A percentile compares a stretch with the other conserved stretches of the same genome.
Evolutionary conservation across 2,113 vertebrate genomes (phyloP).

Genomic region (Colistium nudipinnis): DNA sequence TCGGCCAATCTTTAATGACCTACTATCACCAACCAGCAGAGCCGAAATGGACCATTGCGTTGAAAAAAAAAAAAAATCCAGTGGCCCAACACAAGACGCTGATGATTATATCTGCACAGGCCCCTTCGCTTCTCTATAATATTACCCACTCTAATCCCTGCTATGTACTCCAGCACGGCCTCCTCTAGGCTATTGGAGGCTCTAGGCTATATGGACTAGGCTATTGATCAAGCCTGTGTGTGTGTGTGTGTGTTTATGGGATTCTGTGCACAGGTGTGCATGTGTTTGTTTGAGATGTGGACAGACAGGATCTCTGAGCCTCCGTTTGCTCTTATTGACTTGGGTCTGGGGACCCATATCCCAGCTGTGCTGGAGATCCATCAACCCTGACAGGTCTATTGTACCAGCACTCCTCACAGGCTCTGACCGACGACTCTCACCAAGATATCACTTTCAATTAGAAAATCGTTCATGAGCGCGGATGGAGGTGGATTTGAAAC

Average conservation of each 20-base stretch:
- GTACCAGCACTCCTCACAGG: constrained; percentile 75
- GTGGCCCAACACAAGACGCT: constrained; percentile 42
- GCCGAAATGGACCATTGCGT: constrained; percentile 73
- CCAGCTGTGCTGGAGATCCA: constrained; percentile 80
- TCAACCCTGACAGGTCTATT: constrained; percentile 83
- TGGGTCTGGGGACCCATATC: constrained; percentile 71
- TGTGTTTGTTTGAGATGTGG: constrained; percentile 46
- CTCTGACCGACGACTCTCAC: constrained; percentile 70
- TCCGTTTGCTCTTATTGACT: constrained; percentile 75
- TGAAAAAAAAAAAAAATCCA: constrained; percentile 63
- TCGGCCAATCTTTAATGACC: constrained; percentile 80
- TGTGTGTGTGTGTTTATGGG: constrained; percentile 33
- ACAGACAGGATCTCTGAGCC: constrained; percentile 51
- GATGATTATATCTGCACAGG: constrained; percentile 52
- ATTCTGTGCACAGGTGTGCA: constrained; percentile 20
- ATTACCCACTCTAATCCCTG: constrained; percentile 67
- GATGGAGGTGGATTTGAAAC: constrained; percentile 55
- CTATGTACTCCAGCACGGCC: constrained; percentile 68
- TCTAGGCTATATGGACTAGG: no score
- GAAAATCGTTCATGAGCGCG: constrained; percentile 70
- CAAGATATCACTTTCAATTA: constrained; percentile 80
- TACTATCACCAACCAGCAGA: constrained; percentile 75
- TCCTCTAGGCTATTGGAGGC: constrained; percentile 56
- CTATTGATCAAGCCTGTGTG: constrained; percentile 70
- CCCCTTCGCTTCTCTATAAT: constrained; percentile 52